Evolutionary conservation across 2,797 vertebrate genomes (phyloP), one percentile per base, ranked within the genome.

Genomic region (Arctocebus calabarensis): DNA sequence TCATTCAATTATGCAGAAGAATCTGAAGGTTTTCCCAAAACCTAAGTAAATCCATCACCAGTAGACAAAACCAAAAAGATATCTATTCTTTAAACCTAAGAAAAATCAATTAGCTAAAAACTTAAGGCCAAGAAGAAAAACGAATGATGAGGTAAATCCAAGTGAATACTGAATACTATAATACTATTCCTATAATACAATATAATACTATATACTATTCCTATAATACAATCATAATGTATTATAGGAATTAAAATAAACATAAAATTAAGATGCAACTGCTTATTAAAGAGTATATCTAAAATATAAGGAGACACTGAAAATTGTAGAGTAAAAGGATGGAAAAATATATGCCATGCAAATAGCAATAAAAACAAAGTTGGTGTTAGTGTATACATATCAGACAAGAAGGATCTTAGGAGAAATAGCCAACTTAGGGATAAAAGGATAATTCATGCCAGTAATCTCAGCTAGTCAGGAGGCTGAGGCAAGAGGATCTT

Each of bases 121-220:
- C 10, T 64, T 73, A 90, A 85, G 71, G 34, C 10, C 12, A 91
- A 62, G 66, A 48, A 40, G 16, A 68, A 68, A 88, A 88, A 20
- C 7, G 19, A 92, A 92, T 71, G 78, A 88, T 43, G 32, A 79
- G 29, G n/a, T 78, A 84, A 88, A 73, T 71, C 5, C 55, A 78
- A 84, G 70, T 62, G 84, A 92, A 78, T 83, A 87, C 5, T 19
- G 22, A 91, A 77, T 70, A 77, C 62, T 77, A 88, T 45, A 95
- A 92, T 19, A n/a, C n/a, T n/a, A n/a, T n/a, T n/a, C n/a, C n/a
- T n/a, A n/a, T n/a, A n/a, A n/a, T n/a, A n/a, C n/a, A n/a, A n/a
- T n/a, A n/a, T n/a, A n/a, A n/a, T n/a, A n/a, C n/a, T n/a, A n/a
- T n/a, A n/a, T n/a, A n/a, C n/a, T n/a, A n/a, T n/a, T n/a, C n/a